Conservation (phyloP, 2,888 invertebrate genomes). For the Drosophila aldrichi region DNA sequence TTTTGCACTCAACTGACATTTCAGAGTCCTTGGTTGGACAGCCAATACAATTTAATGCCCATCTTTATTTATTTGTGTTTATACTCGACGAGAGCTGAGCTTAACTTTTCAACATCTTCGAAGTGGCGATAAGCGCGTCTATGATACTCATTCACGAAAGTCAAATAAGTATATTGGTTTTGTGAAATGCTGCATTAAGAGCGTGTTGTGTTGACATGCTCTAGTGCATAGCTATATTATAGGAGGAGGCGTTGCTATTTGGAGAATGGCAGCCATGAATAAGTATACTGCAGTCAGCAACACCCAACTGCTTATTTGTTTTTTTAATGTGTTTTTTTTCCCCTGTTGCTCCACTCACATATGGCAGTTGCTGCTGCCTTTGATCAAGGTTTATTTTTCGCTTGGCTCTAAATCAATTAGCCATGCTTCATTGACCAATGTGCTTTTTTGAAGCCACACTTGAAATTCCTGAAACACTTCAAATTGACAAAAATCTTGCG, state of each 20-base stretch:
- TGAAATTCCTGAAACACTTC: conserved; percentile 29
- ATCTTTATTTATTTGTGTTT: conserved; percentile 34
- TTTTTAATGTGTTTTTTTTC: not conserved
- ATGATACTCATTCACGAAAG: too few species aligned
- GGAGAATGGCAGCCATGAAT: too few species aligned
- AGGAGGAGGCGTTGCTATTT: too few species aligned
- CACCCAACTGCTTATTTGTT: not conserved
- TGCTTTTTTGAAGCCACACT: conserved; percentile 10
- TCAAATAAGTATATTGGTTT: too few species aligned
- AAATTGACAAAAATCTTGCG: conserved; percentile 32
- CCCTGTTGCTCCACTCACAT: not conserved
- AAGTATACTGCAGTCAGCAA: too few species aligned
- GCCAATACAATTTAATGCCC: conserved; percentile 31
- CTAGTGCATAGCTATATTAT: too few species aligned
- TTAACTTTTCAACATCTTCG: conserved; percentile 43
- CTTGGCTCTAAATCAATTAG: conserved; percentile 54
- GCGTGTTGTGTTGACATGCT: too few species aligned
- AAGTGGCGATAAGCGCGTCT: conserved; percentile 17
- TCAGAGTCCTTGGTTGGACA: conserved; percentile 11
- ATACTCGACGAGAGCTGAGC: conserved; percentile 12
- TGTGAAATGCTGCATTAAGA: too few species aligned
- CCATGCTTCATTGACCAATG: conserved; percentile 44
- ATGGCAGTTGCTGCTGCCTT: conserved; percentile 24
- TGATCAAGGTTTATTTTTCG: conserved; percentile 39
- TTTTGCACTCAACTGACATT: conserved; percentile 21